phyloP scores from a whole-genome alignment of 2,797 vertebrate species.

The Streptopelia turtur region DNA sequence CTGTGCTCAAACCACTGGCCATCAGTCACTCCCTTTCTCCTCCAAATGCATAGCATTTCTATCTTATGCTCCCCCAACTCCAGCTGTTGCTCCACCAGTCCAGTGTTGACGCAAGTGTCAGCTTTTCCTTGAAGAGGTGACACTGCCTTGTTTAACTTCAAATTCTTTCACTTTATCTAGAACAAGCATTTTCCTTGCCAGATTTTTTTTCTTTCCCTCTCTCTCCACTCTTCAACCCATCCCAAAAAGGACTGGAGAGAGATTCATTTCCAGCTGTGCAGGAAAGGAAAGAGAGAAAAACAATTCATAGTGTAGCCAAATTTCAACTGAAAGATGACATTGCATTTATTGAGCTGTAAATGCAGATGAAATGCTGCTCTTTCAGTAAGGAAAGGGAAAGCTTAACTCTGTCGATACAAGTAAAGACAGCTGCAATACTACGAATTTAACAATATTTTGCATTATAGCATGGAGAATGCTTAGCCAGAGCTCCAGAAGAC shows the following conservation, averaged over 20 bases:
- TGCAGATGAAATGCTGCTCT: not conserved
- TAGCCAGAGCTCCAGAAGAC: not conserved
- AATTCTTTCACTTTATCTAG: not conserved
- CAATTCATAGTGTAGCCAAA: not conserved
- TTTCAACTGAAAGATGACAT: not conserved
- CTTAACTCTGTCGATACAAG: not conserved
- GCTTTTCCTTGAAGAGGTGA: not conserved
- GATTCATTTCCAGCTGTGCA: not conserved
- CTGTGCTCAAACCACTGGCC: not conserved
- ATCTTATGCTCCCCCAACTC: not conserved
- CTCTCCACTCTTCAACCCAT: not conserved
- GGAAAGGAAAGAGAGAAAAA: conserved; percentile 9
- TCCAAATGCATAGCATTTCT: not conserved
- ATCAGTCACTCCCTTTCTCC: not conserved
- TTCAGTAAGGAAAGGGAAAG: not conserved
- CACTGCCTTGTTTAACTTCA: not conserved
- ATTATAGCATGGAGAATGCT: not conserved
- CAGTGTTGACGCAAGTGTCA: rapidly evolving
- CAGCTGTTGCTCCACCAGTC: not conserved
- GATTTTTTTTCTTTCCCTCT: not conserved
- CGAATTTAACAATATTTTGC: not conserved
- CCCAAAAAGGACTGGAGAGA: not conserved
- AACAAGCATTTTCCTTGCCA: not conserved
- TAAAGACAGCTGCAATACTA: not conserved
- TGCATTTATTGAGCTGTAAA: not conserved